Evolutionary conservation across 2,888 invertebrate genomes (phyloP).

Genomic region (Callyntrura guangdongensis): DNA sequence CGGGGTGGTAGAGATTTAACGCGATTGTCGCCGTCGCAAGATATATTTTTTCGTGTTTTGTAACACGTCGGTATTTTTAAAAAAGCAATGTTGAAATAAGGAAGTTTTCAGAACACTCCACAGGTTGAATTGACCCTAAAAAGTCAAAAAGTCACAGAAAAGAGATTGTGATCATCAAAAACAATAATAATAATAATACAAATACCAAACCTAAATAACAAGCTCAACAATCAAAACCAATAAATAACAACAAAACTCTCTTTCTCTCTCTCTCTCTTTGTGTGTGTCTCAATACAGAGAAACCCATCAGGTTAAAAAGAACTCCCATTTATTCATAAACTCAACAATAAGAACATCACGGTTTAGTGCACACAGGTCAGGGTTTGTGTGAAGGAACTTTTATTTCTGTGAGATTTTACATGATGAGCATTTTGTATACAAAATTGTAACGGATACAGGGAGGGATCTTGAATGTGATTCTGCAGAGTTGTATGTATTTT

Average conservation of each 20-base stretch:
- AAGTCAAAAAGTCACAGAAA: conserved; percentile 27
- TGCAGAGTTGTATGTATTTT: neutral
- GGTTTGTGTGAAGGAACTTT: neutral
- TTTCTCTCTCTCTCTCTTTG: neutral
- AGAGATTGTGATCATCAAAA: neutral
- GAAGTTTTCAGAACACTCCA: conserved; percentile 17
- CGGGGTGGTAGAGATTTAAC: neutral
- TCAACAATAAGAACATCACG: conserved; percentile 53
- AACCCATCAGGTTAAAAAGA: neutral
- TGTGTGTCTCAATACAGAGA: too few species aligned
- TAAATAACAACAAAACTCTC: conserved; percentile 52
- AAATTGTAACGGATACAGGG: conserved; percentile 50
- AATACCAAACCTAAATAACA: conserved; percentile 44
- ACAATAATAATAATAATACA: neutral
- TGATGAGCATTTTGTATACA: neutral
- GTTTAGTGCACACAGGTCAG: conserved; percentile 64
- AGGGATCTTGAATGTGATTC: neutral
- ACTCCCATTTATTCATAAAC: neutral
- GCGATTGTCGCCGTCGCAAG: neutral
- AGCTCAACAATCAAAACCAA: conserved; percentile 61
- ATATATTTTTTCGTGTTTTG: too few species aligned
- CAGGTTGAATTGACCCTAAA: conserved; percentile 60
- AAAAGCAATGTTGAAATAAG: neutral
- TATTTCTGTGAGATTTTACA: neutral
- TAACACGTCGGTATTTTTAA: neutral